Percentiles rank a stretch among this genome's conserved stretches.
These are phyloP conservation scores for Polyommatus icarus DNA, from an alignment of 2,888 invertebrate species.

Conservation along the genomic window DNA sequence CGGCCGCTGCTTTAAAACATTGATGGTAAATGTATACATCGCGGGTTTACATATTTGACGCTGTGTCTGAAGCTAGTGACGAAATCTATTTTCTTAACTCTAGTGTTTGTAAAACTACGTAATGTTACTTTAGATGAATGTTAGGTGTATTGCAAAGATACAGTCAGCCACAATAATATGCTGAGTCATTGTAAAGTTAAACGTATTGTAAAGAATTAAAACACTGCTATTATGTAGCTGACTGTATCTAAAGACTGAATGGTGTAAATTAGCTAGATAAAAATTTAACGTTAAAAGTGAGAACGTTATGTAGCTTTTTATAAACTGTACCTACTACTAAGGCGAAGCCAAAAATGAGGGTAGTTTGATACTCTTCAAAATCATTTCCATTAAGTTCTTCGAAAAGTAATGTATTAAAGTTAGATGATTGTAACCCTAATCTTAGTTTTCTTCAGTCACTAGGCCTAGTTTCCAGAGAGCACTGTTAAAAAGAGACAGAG, in stretches of 20 bases:
- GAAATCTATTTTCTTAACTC: slow-evolving; percentile 30
- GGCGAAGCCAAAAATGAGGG: slow-evolving; percentile 8
- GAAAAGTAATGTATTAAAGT: not conserved
- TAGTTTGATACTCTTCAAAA: not conserved
- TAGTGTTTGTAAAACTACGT: slow-evolving; percentile 35
- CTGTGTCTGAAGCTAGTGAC: slow-evolving; percentile 8
- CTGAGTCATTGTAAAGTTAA: slow-evolving; percentile 2
- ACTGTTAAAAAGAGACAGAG: slow-evolving; percentile 9
- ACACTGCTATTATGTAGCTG: slow-evolving; percentile 24
- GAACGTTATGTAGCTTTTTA: slow-evolving; percentile 45
- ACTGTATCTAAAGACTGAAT: slow-evolving; percentile 29
- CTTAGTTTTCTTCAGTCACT: slow-evolving; percentile 10
- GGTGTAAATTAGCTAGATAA: slow-evolving; percentile 23
- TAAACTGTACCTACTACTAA: slow-evolving; percentile 34
- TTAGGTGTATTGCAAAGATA: slow-evolving; percentile 30
- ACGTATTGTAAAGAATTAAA: not conserved
- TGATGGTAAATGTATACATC: not conserved
- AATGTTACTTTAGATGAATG: slow-evolving; percentile 16
- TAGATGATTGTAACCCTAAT: not conserved
- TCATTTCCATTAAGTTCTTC: not conserved
- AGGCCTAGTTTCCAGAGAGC: not conserved
- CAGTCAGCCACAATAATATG: slow-evolving; percentile 25
- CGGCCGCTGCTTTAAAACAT: not conserved
- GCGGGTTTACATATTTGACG: not conserved
- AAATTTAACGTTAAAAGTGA: slow-evolving; percentile 37